Base-by-base conservation (phyloP, 2,113 vertebrate genomes). In the Thalassarche chlororhynchos region DNA sequence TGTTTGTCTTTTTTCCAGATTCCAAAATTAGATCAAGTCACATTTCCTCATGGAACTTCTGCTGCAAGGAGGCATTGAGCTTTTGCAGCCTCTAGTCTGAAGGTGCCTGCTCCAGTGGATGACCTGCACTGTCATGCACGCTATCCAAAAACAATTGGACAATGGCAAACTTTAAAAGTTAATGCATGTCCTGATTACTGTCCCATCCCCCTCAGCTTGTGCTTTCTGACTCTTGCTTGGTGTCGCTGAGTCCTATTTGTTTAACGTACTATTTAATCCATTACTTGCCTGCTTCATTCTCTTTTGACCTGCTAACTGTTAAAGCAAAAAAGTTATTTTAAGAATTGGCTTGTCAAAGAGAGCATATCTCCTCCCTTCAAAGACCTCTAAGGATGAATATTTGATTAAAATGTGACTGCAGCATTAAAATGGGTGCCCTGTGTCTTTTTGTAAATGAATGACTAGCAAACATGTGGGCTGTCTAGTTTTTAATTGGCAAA, bases 1-100 rank as follows among this genome's bases (percentile, higher is more conserved):
- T 96, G 60, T 96, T 95, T 98, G 92, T 97, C 90, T 98, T 96
- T 97, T 93, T 96, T 96, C 92, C 95, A 98, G 92, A 97, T 97
- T 94, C 96, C 94, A 97, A 97, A 97, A 96, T 97, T 98, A 97
- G 93, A 96, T 83, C 93, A 94, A 97, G 85, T 95, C 84, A 65
- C 69, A 90, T 95, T 97, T 97, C 88, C 95, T 97, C 91, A 93
- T 92, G 97, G 95, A 95, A 95, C 82, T 96, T 96, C 83, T 94
- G 93, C 87, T 97, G 84, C 84, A 90, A 96, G 93, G 92, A 95
- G 93, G 82, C 95, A 93, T 69, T 96, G 97, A 97, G 95, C 82
- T 96, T 96, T 96, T 97, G 94, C 94, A 95, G 86, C 84, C 90
- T 87, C 94, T 97, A 87, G 92, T 94, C 93, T 97, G 97, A 96